Base-by-base conservation (phyloP, 2,888 invertebrate species). In the Carcina quercana region DNA sequence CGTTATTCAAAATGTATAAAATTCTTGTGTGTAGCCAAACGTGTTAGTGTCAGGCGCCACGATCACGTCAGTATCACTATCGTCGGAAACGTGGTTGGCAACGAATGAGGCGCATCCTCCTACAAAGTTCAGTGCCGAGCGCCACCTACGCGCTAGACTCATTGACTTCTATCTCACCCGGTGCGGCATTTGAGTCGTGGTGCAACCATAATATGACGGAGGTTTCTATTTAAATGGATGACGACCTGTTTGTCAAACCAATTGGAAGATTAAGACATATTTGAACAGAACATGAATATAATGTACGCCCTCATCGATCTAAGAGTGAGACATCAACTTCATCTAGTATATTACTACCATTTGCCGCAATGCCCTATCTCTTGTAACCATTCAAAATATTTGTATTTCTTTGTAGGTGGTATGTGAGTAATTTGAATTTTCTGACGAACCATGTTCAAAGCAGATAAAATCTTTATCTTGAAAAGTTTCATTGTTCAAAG, bases 101-200 rank as follows among this genome's bases (percentile, higher is more conserved):
- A 62, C 68, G 68, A 78, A 78, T 73, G 61, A 65, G 64, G 50
- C 54, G 65, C 72, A 73, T 80, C 82, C 79, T 78, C 67, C 66
- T 58, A 64, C 60, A 59, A 65, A 79, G 73, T 72, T 74, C 72
- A 73, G 64, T 72, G 71, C 47, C 66, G 69, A 65, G 54, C 35
- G 59, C 59, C 70, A 61, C 80, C 69, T 62, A 62, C 65, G 47
- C 59, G 32, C 42, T 35, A 49, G 43, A 50, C 64, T 70, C 68
- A 71, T 74, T 76, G 68, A 73, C 64, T 70, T 57, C 54, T 51
- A 55, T 41, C 52, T 53, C 53, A 55, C 53, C 50, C 50, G 42
- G n/a, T n/a, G n/a, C n/a, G n/a, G 30, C 35, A 47, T 50, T 40
- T 52, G 50, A 54, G 54, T 42, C 45, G 57, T 68, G 64, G 59